These are phyloP conservation scores for Tylochromis polylepis DNA, from an alignment of 2,113 vertebrate species.

Conservation along the genomic window DNA sequence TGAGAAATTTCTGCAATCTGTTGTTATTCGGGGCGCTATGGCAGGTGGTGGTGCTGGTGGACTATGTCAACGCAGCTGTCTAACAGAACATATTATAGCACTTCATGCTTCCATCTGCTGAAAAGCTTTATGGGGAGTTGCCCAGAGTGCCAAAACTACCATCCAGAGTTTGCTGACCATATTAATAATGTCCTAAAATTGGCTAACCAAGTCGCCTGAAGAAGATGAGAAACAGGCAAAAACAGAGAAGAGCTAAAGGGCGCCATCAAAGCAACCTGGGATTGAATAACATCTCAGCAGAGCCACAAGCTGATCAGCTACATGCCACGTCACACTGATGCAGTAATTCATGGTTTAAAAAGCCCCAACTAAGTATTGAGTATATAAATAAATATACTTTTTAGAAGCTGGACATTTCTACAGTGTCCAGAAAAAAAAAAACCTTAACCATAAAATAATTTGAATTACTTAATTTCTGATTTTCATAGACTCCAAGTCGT, in stretches of 20 bases:
- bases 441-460: background rate
- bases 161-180: background rate
- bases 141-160: background rate
- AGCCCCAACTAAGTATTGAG: background rate
- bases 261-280: background rate
- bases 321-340: background rate
- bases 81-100: background rate
- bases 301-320: background rate
- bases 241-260: background rate
- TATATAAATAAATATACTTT: background rate
- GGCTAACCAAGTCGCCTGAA: background rate
- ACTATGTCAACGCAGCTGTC: background rate
- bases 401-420: background rate
- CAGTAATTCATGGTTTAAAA: background rate
- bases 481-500: background rate
- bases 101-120: background rate
- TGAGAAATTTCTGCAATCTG: background rate
- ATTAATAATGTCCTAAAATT: background rate
- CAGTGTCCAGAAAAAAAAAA: background rate
- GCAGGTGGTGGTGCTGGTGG: background rate
- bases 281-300: background rate
- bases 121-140: background rate
- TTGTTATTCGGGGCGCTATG: background rate
- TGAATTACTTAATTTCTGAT: background rate
- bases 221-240: background rate